Conservation (phyloP, 2,797 vertebrate species). For the Mormyrops boulengeri region DNA sequence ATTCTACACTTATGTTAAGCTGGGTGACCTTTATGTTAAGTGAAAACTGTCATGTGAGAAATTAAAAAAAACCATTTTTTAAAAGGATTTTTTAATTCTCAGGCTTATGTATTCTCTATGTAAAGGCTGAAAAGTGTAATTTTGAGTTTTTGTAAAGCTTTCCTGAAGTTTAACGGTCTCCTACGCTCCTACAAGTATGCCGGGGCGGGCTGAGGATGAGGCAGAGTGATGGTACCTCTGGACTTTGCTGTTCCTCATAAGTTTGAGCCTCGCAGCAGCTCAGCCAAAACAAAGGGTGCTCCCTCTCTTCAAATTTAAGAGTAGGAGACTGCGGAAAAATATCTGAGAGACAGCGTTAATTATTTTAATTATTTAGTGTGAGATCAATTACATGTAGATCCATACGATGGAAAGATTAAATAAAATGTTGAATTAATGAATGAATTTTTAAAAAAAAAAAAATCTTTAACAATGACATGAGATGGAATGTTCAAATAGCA, state of each 20-base stretch:
- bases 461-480: background rate
- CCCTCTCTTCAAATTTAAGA: background rate
- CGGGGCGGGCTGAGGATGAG: background rate
- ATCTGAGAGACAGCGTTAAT: background rate
- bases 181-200: background rate
- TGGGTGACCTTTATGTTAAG: background rate
- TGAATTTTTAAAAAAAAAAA: no score
- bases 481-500: background rate
- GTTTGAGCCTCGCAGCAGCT: background rate
- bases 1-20: background rate
- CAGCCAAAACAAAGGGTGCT: background rate
- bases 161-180: background rate
- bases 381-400: background rate
- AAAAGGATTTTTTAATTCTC: background rate
- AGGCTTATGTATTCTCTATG: background rate
- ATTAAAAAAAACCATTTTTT: background rate
- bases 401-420: background rate
- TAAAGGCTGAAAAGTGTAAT: background rate
- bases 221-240: background rate
- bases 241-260: background rate
- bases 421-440: background rate
- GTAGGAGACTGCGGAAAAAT: background rate
- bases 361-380: background rate
- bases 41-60: background rate
- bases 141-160: background rate